Conservation (phyloP, 2,888 invertebrate genomes). For the Pterostichus madidus region DNA sequence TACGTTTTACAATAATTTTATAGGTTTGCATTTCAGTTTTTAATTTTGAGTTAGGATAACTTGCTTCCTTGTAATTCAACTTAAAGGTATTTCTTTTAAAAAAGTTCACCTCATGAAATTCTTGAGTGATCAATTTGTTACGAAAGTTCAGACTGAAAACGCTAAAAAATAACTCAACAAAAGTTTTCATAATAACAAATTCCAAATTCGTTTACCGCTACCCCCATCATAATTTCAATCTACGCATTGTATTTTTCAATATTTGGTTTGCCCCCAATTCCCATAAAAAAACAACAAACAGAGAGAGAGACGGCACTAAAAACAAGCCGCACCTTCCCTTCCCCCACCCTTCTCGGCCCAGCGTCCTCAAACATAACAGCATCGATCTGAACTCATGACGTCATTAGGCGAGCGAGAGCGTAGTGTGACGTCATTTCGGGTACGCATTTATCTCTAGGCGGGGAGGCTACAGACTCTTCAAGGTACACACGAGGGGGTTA, state of each 20-base stretch:
- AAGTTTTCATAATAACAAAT: conserved; percentile 15
- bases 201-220: background rate
- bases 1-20: no score
- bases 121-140: no score
- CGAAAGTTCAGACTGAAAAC: no score
- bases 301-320: conserved; percentile 25
- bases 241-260: conserved; percentile 37
- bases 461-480: background rate
- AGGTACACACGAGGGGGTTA: background rate
- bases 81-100: no score
- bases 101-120: no score
- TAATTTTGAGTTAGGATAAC: no score
- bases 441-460: conserved; percentile 19
- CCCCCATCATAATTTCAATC: conserved; percentile 13
- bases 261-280: conserved; percentile 10
- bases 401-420: conserved; percentile 56
- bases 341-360: background rate
- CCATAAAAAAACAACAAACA: conserved; percentile 38
- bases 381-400: conserved; percentile 62
- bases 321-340: conserved; percentile 17
- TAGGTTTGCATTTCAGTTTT: no score
- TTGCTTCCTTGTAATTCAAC: no score
- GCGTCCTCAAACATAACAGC: conserved; percentile 36
- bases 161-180: no score
- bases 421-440: conserved; percentile 55